Percentiles rank a stretch among this genome's conserved stretches.
Conservation (phyloP, 2,113 vertebrate genomes). For the Stigmatopora nigra region DNA sequence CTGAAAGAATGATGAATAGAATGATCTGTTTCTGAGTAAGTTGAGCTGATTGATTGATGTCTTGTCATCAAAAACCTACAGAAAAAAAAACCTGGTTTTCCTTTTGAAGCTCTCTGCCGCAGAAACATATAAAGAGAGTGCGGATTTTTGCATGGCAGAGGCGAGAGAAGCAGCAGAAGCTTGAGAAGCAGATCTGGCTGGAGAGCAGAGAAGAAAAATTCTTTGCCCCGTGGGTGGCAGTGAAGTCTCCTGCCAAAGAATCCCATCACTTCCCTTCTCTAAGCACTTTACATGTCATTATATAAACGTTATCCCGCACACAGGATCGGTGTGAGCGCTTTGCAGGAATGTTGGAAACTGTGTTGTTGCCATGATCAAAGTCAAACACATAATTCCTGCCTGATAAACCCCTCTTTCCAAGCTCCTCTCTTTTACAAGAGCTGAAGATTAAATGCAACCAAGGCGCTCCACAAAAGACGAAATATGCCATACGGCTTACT, state of each 20-base stretch:
- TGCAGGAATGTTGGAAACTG: constrained; percentile 32
- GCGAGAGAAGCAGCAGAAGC: constrained; percentile 10
- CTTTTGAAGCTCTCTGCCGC: constrained; percentile 5
- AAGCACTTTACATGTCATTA: constrained; percentile 60
- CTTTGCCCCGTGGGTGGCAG: constrained; percentile 49
- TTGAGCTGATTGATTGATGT: background rate
- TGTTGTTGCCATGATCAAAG: constrained; percentile 62
- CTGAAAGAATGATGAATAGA: background rate
- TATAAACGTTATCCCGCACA: constrained; percentile 55
- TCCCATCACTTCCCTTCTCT: constrained; percentile 24
- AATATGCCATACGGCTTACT: constrained; percentile 42
- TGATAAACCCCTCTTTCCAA: constrained; percentile 27
- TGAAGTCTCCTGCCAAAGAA: constrained; percentile 53
- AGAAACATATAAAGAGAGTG: constrained; percentile 5
- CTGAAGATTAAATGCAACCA: constrained; percentile 54
- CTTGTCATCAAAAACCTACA: background rate
- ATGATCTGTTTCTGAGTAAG: background rate
- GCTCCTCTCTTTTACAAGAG: constrained; percentile 30
- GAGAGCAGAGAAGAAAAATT: constrained; percentile 29
- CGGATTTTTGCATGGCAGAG: constrained; percentile 11
- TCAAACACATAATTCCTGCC: constrained; percentile 48
- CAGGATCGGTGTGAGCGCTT: constrained; percentile 50
- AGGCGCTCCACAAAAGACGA: constrained; percentile 44
- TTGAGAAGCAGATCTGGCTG: constrained; percentile 26
- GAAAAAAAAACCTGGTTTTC: background rate